Evolutionary conservation across 2,797 vertebrate genomes (phyloP).

Genomic region (Hydrolagus colliei): DNA sequence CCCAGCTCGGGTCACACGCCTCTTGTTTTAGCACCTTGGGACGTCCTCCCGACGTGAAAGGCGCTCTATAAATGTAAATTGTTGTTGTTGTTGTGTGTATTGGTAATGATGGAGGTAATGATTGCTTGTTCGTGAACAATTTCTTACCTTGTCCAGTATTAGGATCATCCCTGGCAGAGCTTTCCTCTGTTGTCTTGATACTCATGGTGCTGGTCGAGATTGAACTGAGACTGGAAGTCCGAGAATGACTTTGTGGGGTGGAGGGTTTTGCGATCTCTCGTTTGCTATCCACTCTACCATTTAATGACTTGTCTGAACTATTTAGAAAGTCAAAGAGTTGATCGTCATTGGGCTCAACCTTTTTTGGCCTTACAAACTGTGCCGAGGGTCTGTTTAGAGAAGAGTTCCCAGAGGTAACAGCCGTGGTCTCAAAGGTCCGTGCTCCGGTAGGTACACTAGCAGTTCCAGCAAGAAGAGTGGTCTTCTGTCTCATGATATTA

Average conservation of each 20-base stretch:
- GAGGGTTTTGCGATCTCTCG: slow-evolving; percentile 61
- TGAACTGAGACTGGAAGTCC: slow-evolving; percentile 69
- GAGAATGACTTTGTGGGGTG: slow-evolving; percentile 60
- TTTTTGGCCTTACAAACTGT: slow-evolving; percentile 81
- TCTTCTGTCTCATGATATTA: slow-evolving; percentile 75
- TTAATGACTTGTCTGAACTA: slow-evolving; percentile 76
- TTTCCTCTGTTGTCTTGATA: slow-evolving; percentile 67
- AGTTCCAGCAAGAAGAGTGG: slow-evolving; percentile 66
- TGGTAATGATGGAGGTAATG: background rate
- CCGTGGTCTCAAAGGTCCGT: slow-evolving; percentile 42
- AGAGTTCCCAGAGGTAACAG: slow-evolving; percentile 33
- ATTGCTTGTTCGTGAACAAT: slow-evolving; percentile 12
- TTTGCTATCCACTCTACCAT: slow-evolving; percentile 65
- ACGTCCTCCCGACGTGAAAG: too few species aligned
- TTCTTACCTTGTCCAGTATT: slow-evolving; percentile 64
- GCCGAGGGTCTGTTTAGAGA: slow-evolving; percentile 60
- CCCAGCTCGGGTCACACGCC: too few species aligned
- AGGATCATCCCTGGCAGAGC: slow-evolving; percentile 54
- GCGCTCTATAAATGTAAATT: too few species aligned
- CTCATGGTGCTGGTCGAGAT: slow-evolving; percentile 61
- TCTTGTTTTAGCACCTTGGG: too few species aligned
- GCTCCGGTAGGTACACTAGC: slow-evolving; percentile 54
- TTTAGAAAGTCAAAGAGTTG: slow-evolving; percentile 95
- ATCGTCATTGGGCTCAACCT: slow-evolving; percentile 82
- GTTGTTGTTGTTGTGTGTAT: too few species aligned